Evolutionary conservation across 2,888 invertebrate species (phyloP).

Genomic region (Calliopum simillimum): DNA sequence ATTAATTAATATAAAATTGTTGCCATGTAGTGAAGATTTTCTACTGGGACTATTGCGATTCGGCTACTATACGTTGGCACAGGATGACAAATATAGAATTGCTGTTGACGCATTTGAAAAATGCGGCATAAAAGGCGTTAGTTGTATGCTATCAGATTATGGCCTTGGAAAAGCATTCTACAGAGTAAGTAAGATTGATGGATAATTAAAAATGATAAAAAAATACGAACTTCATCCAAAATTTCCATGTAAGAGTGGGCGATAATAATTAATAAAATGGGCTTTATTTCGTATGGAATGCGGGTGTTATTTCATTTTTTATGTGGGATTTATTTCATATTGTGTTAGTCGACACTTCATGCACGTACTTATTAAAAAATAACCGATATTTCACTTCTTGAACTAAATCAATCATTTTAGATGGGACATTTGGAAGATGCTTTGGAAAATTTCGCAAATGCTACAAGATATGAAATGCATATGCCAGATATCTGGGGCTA

Average conservation of each 20-base stretch:
- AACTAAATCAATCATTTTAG: constrained; percentile 25
- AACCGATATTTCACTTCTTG: no score
- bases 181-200: constrained; percentile 35
- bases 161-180: constrained; percentile 45
- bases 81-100: constrained; percentile 30
- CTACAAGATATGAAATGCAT: constrained; percentile 49
- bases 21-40: constrained; percentile 28
- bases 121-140: constrained; percentile 13
- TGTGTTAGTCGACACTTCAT: no score
- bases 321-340: no score
- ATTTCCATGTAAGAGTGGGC: background rate
- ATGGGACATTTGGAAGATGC: constrained; percentile 45
- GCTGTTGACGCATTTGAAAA: constrained; percentile 40
- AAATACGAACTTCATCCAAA: constrained; percentile 4
- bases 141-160: constrained; percentile 33
- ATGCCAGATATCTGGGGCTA: constrained; percentile 57
- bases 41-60: constrained; percentile 51
- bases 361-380: no score
- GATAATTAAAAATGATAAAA: background rate
- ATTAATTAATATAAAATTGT: constrained; percentile 30
- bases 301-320: no score
- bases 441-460: constrained; percentile 46
- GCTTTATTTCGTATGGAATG: no score
- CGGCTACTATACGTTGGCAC: constrained; percentile 46
- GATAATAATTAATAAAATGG: no score